A percentile compares a stretch with the other conserved stretches of the same genome.
Evolutionary conservation across 1,140 invertebrate species (phyloP).

Genomic region (Harlomillsia oculata): DNA sequence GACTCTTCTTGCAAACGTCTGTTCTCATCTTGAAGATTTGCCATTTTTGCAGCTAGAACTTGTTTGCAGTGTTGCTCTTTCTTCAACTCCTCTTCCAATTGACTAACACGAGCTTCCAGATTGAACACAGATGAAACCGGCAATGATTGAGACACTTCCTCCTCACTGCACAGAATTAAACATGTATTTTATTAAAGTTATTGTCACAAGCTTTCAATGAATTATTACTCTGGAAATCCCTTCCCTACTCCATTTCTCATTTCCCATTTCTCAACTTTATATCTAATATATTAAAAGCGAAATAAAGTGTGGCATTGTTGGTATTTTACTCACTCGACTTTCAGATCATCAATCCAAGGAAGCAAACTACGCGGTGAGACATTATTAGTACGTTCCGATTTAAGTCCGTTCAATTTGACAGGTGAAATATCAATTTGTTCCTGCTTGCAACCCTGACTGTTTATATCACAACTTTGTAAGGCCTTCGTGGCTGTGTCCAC

Average conservation of each 20-base stretch:
- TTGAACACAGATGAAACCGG: too few species aligned
- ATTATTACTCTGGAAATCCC: too few species aligned
- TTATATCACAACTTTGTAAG: conserved; percentile 24
- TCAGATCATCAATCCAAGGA: conserved; percentile 14
- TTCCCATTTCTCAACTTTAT: too few species aligned
- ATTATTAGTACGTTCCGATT: conserved; percentile 7
- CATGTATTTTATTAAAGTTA: too few species aligned
- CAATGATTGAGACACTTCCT: too few species aligned
- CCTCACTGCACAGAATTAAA: too few species aligned
- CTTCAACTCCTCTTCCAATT: conserved; percentile 53
- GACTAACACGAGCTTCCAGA: conserved; percentile 51
- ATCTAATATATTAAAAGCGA: too few species aligned
- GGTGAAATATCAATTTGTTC: conserved; percentile 6
- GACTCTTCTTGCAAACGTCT: conserved; percentile 75
- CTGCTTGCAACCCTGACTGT: neutral
- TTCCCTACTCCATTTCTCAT: too few species aligned
- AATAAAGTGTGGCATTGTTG: too few species aligned
- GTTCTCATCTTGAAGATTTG: conserved; percentile 72
- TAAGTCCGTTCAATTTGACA: neutral
- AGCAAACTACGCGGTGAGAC: conserved; percentile 12
- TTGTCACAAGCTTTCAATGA: too few species aligned
- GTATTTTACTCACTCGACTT: conserved; percentile 15
- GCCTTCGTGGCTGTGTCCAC: conserved; percentile 25
- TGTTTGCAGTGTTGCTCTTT: conserved; percentile 52
- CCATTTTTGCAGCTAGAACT: conserved; percentile 58